phyloP scores from a whole-genome alignment of 1,140 invertebrate species.

The Pogonomyrmex californicus region DNA sequence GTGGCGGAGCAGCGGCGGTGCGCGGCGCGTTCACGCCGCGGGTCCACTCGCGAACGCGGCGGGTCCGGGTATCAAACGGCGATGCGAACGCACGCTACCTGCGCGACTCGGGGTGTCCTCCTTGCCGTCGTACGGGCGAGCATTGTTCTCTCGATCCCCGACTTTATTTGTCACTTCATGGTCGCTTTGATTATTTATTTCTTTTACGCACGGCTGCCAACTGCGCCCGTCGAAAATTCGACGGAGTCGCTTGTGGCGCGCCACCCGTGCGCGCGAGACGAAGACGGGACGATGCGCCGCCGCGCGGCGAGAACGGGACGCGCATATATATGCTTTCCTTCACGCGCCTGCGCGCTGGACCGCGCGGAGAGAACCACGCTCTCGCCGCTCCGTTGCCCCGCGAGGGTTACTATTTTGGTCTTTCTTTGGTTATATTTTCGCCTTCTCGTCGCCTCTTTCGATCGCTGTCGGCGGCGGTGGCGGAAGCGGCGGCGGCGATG shows the following conservation, averaged over 20 bases:
- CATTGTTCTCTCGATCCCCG: slow-evolving; percentile 81
- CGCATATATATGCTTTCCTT: neutral
- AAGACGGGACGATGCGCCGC: slow-evolving; percentile 53
- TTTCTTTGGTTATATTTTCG: slow-evolving; percentile 79
- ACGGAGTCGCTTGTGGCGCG: slow-evolving; percentile 72
- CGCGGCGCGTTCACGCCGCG: slow-evolving; percentile 65
- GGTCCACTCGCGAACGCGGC: slow-evolving; percentile 61
- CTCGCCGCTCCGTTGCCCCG: slow-evolving; percentile 57
- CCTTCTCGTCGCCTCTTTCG: slow-evolving; percentile 56
- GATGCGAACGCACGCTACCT: slow-evolving; percentile 68
- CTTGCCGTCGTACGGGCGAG: slow-evolving; percentile 77
- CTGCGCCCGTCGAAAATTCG: slow-evolving; percentile 78
- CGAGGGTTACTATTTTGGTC: slow-evolving; percentile 79
- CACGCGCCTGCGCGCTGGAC: neutral
- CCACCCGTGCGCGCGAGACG: slow-evolving; percentile 56
- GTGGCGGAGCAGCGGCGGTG: slow-evolving; percentile 59
- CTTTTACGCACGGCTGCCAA: slow-evolving; percentile 86
- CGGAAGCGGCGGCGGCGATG: neutral
- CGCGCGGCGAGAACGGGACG: slow-evolving; percentile 7
- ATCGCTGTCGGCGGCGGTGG: neutral
- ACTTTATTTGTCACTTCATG: slow-evolving; percentile 87
- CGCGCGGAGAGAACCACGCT: slow-evolving; percentile 37
- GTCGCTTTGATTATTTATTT: slow-evolving; percentile 87
- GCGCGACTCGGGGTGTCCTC: slow-evolving; percentile 69
- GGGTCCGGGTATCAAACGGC: slow-evolving; percentile 67